Base-by-base conservation (phyloP, 2,888 invertebrate genomes). In the Netelia fuscicornis region DNA sequence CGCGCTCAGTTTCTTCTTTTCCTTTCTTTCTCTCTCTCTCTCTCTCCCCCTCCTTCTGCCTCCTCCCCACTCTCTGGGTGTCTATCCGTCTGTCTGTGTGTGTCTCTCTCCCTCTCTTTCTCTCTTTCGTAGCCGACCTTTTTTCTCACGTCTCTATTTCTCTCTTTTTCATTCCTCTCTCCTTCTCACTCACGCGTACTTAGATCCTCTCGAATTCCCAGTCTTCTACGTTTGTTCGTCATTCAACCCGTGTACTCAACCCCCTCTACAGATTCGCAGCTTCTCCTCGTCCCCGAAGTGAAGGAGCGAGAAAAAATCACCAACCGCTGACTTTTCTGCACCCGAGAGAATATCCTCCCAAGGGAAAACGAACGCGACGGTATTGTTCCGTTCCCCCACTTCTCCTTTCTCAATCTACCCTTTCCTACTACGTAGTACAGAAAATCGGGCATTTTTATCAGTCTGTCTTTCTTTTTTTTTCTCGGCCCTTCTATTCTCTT, bases 1-100 rank as follows among this genome's bases (percentile, higher is more conserved):
- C 48, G 72, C 72, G 71, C 80, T 72, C 82, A 25, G 62, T 82
- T 77, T 83, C 75, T 65, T 77, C 80, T 77, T 68, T 13, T 68
- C 62, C 62, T 54, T 0, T 25, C 30, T 5, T 67, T 10, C 20
- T 25, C 11, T 25, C 60, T 3, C 11, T 10, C 65, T 25, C 11
- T 25, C 60, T 3, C 3, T 2, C 25, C 13, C 11, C 13, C n/a
- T n/a, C n/a, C n/a, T n/a, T n/a, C n/a, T n/a, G n/a, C n/a, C n/a
- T n/a, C n/a, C n/a, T n/a, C 60, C 1, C 30, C 20, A 0, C 20
- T 20, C 20, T 20, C 20, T 20, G 20, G 20, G 1, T 20, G 20
- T 20, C 20, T 20, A 1, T 20, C 20, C 20, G 20, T 20, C 20
- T 20, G 20, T 20, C 20, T 20, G 20, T 20, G 20, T 30, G 30